Base-by-base conservation (phyloP, 1,140 invertebrate genomes). In the Bilobella aurantiaca region DNA sequence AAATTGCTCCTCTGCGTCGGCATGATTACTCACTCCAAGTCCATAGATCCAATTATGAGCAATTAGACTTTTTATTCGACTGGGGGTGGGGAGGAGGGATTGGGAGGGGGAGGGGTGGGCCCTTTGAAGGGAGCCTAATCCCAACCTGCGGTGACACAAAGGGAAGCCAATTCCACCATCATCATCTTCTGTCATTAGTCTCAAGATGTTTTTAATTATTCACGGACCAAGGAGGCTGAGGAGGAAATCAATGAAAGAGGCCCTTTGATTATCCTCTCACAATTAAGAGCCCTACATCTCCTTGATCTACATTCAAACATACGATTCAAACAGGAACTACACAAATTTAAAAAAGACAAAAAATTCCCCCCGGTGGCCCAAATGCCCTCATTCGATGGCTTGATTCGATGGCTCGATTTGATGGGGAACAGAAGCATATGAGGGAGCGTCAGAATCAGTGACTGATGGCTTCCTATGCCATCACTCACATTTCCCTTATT, bases 201-300 rank as follows among this genome's bases (percentile, higher is more conserved):
- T 69, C 68, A 69, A 72, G 63, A 72, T 72, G 71, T 69, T 72
- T 72, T 72, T 72, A 72, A 72, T 72, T 72, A 72, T 69, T 60
- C 66, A 72, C 71, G 61, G 67, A 67, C 47, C 46, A n/a, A 57
- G 23, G 31, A 56, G 62, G 62, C 59, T 59, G 47, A 59, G 65
- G 42, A 65, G 32, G 62, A 67, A 72, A 72, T 69, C 67, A 69
- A 68, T 71, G 70, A 72, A 72, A 72, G 70, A 65, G 65, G 64
- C 65, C 68, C 70, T 69, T 72, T 72, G 70, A 72, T 71, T 69
- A 63, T 65, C 58, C 58, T 66, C 67, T 71, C 63, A 65, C 66
- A 67, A 42, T 42, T 42, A 8, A 8, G 37, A 8, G n/a, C 8
- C n/a, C 37, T n/a, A n/a, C 37, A 42, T 42, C 37, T 42, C 37